Evolutionary conservation across 1,140 invertebrate species (phyloP).

Genomic region (Magallana angulata): DNA sequence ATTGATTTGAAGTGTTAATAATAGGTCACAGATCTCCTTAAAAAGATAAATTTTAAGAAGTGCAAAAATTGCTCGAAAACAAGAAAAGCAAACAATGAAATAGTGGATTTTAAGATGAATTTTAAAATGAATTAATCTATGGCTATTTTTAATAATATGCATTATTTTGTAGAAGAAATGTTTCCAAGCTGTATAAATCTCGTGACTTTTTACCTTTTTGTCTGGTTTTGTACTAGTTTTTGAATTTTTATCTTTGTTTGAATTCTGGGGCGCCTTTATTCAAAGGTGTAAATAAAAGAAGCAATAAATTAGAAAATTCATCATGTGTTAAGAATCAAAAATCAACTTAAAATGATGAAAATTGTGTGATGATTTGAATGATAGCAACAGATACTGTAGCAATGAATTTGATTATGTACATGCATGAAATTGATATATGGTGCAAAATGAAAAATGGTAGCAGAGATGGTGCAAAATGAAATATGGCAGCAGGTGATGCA

Average conservation of each 20-base stretch:
- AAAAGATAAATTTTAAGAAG: background rate
- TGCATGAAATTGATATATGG: background rate
- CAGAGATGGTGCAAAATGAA: background rate
- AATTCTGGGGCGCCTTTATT: slow-evolving; percentile 29
- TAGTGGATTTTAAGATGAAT: background rate
- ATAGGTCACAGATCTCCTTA: slow-evolving; percentile 11
- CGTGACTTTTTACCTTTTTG: background rate
- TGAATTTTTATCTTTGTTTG: slow-evolving; percentile 29
- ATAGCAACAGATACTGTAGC: background rate
- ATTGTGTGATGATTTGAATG: background rate
- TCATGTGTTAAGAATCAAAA: background rate
- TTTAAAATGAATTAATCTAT: background rate
- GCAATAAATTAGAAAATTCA: background rate
- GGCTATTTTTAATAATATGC: background rate
- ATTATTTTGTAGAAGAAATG: background rate
- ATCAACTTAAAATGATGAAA: too few species aligned
- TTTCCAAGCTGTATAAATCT: background rate
- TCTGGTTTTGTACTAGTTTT: slow-evolving; percentile 31
- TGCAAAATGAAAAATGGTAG: background rate
- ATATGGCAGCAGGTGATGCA: background rate
- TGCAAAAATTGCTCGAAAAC: slow-evolving; percentile 12
- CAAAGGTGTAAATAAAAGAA: slow-evolving; percentile 18
- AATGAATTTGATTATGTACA: background rate
- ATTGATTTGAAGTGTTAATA: background rate
- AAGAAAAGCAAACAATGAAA: slow-evolving; percentile 20